These are phyloP conservation scores for Takifugu ocellatus DNA, from an alignment of 2,797 vertebrate species.

Conservation along the genomic window DNA sequence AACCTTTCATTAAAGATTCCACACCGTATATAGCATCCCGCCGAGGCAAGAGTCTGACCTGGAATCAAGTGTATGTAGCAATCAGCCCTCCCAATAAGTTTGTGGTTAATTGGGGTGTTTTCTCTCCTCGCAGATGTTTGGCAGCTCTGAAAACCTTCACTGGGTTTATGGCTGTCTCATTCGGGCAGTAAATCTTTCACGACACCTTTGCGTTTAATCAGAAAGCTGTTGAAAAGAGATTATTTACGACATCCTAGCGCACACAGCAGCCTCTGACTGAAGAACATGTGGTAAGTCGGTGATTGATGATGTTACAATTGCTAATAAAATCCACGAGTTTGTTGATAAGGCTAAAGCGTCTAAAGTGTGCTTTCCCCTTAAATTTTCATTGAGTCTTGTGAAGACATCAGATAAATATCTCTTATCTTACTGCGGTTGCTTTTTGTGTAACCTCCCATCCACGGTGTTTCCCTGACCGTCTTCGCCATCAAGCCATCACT, in stretches of 20 bases:
- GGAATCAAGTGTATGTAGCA: slow-evolving; percentile 41
- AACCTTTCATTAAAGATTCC: slow-evolving; percentile 79
- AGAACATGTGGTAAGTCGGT: slow-evolving; percentile 11
- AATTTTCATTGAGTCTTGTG: too few relatives aligned
- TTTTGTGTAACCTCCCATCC: too few relatives aligned
- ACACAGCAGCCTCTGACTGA: slow-evolving; percentile 14
- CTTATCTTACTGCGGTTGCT: too few relatives aligned
- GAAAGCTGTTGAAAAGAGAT: slow-evolving; percentile 32
- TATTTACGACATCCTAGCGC: slow-evolving; percentile 33
- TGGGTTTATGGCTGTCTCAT: slow-evolving; percentile 40
- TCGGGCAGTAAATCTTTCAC: slow-evolving; percentile 48
- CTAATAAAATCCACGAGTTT: too few relatives aligned
- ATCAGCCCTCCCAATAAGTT: slow-evolving; percentile 55
- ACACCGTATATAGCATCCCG: slow-evolving; percentile 51
- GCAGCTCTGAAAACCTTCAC: slow-evolving; percentile 40
- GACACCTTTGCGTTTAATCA: slow-evolving; percentile 36
- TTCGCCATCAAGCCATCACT: slow-evolving; percentile 2
- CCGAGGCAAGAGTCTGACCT: slow-evolving; percentile 44
- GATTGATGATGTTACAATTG: too few relatives aligned
- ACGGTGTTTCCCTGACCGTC: not conserved
- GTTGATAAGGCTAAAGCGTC: too few relatives aligned
- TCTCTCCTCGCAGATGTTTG: slow-evolving; percentile 37
- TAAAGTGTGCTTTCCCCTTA: too few relatives aligned
- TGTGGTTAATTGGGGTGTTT: slow-evolving; percentile 51
- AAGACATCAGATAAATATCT: too few relatives aligned